Evolutionary conservation across 1,140 invertebrate genomes (phyloP), one percentile per base, ranked within the genome.

Genomic region (Drosophila pachea): DNA sequence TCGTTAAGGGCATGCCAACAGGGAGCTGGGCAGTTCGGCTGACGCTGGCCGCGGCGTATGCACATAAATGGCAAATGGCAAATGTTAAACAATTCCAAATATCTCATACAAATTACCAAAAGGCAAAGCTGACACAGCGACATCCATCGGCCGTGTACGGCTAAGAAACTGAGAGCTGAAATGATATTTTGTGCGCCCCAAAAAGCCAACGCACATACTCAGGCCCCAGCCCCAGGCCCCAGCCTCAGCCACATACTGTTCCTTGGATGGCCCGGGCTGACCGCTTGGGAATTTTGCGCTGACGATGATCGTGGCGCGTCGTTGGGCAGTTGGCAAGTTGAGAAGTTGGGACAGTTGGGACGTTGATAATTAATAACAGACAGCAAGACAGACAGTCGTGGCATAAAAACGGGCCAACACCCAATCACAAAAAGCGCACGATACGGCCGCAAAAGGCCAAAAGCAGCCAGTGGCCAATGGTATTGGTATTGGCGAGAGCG

Each of bases 101-200:
- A 86, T 86, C 77, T 73, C 82, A 86, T 86, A 86, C 82, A 86
- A 86, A 86, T 86, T 86, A 81, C 82, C 74, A 86, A 77, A 86
- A 86, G 67, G 63, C 52, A 64, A 61, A 48, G 49, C 7, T 43
- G 53, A 55, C 38, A 42, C 22, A 35, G 29, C 38, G 43, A 45
- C 32, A n/a, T n/a, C n/a, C n/a, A n/a, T n/a, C n/a, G n/a, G n/a
- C n/a, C n/a, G n/a, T n/a, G n/a, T n/a, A n/a, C n/a, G n/a, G n/a
- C n/a, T n/a, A n/a, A 56, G 33, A 43, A 53, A 74, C 43, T 62
- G 12, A 68, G 54, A 33, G 58, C 75, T 70, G 81, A 86, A 84
- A 86, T 86, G 81, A 84, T 84, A 84, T 84, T 84, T 79, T 78
- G 75, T 78, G 75, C 32, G 29, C 52, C 54, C 35, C 64, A 64